These are phyloP conservation scores for Microcebus jonahi DNA, from an alignment of 2,113 vertebrate genomes.

Conservation along the genomic window DNA sequence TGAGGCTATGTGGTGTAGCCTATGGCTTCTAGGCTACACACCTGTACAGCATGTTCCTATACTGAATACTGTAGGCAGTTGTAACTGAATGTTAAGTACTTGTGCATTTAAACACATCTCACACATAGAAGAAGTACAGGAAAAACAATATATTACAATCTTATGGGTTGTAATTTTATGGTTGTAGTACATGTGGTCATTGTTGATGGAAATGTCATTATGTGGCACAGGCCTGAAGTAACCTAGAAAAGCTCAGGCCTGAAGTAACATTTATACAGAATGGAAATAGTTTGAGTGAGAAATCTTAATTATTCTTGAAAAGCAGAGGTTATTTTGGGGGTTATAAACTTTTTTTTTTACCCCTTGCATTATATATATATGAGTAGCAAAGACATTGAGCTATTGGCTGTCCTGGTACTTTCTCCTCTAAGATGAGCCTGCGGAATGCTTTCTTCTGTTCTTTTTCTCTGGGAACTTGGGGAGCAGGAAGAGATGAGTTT, in stretches of 20 bases:
- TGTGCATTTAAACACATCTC: background rate
- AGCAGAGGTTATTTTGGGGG: background rate
- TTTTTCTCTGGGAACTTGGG: background rate
- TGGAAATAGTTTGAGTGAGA: background rate
- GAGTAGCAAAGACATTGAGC: background rate
- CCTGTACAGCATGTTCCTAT: background rate
- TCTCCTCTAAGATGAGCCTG: background rate
- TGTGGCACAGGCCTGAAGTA: too few relatives aligned
- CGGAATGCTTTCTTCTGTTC: background rate
- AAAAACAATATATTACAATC: background rate
- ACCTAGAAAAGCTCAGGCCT: background rate
- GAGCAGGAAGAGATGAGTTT: background rate
- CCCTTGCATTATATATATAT: background rate
- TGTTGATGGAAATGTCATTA: background rate
- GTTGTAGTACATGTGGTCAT: background rate
- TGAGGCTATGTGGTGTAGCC: background rate
- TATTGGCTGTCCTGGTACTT: background rate
- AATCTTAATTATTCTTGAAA: slow-evolving; percentile 19
- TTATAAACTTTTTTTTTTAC: background rate
- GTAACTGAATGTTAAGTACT: background rate
- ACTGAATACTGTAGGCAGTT: background rate
- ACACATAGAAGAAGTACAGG: background rate
- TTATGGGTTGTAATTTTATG: background rate
- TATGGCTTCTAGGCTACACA: background rate
- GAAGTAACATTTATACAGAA: background rate